A percentile compares a stretch with the other conserved stretches of the same genome.
phyloP scores from a whole-genome alignment of 2,888 invertebrate genomes.

The Microplitis deprimator region DNA sequence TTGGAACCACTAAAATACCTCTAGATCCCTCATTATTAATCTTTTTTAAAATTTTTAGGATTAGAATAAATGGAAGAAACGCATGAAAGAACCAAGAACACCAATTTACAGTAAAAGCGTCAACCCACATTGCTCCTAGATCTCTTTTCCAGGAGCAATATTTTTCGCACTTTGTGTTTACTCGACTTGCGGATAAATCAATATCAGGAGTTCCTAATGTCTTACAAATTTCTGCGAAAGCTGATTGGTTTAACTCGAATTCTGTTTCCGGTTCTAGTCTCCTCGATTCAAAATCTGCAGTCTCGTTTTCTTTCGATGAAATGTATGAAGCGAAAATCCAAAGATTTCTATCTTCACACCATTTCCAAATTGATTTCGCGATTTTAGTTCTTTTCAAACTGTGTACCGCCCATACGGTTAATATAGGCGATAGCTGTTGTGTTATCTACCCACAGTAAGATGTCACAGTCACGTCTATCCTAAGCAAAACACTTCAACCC shows the following conservation, averaged over 20 bases:
- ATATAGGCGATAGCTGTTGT: background rate
- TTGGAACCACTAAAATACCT: constrained; percentile 39
- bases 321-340: constrained; percentile 40
- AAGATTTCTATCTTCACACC: constrained; percentile 20
- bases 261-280: constrained; percentile 36
- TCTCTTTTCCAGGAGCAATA: constrained; percentile 38
- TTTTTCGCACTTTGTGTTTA: constrained; percentile 34
- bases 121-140: constrained; percentile 27
- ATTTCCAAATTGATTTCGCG: background rate
- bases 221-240: constrained; percentile 16
- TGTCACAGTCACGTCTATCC: background rate
- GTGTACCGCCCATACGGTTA: background rate
- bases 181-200: constrained; percentile 36
- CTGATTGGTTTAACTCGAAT: constrained; percentile 24
- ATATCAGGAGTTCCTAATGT: constrained; percentile 31
- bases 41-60: constrained; percentile 20
- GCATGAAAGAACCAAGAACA: constrained; percentile 35
- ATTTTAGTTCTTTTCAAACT: background rate
- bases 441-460: no score
- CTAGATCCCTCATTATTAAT: constrained; percentile 27
- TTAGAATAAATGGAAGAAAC: constrained; percentile 39
- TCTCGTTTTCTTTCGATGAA: constrained; percentile 30
- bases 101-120: constrained; percentile 38
- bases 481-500: background rate
- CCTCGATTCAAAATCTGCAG: constrained; percentile 38